phyloP scores from a whole-genome alignment of 2,888 invertebrate genomes.

The Tipula confusa region DNA sequence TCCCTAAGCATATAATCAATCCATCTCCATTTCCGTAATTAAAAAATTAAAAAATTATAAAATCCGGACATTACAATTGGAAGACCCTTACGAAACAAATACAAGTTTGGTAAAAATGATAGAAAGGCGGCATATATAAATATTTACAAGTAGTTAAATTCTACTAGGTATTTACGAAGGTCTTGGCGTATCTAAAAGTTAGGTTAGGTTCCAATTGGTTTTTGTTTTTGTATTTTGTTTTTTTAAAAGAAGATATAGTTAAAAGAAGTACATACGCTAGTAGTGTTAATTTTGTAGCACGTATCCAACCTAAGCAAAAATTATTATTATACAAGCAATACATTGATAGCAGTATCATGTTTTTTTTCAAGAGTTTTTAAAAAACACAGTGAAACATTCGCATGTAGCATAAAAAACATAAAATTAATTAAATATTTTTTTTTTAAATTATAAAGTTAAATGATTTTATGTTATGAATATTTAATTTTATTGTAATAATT shows the following conservation, averaged over 20 bases:
- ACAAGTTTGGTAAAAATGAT: neutral
- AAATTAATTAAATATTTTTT: conserved; percentile 29
- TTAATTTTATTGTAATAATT: neutral
- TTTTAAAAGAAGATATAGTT: neutral
- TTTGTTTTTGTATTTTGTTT: neutral
- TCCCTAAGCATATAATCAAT: too few species aligned
- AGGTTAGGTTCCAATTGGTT: too few species aligned
- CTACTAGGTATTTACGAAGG: neutral
- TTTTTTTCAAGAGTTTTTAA: neutral
- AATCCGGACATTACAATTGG: too few species aligned
- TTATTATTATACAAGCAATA: neutral
- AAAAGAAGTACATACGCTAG: conserved; percentile 35
- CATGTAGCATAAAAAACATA: conserved; percentile 28
- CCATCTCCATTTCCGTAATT: too few species aligned
- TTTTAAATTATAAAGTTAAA: neutral
- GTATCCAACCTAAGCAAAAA: conserved; percentile 34
- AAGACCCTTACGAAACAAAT: neutral
- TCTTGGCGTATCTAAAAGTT: too few species aligned
- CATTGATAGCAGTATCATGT: neutral
- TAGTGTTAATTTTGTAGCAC: conserved; percentile 36
- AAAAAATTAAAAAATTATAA: too few species aligned
- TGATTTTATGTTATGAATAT: neutral
- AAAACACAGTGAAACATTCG: neutral
- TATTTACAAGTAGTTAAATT: neutral
- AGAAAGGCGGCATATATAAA: neutral